Percentiles rank a stretch among this genome's conserved stretches.
phyloP scores from a whole-genome alignment of 2,113 vertebrate species.

The Hystrix cristata region DNA sequence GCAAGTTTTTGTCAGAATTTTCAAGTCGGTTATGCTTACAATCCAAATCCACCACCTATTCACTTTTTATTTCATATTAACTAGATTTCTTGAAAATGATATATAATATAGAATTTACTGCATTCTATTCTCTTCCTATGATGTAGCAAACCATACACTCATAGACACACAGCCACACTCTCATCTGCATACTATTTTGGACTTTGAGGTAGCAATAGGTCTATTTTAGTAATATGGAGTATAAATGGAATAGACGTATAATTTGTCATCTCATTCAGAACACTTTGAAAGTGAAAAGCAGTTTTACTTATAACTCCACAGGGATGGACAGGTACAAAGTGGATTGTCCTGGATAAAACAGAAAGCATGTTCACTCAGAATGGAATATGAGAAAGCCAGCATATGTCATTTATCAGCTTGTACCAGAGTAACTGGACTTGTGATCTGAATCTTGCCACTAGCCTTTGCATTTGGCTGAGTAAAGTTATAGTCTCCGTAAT shows the following conservation, averaged over 20 bases:
- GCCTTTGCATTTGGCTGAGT: neutral
- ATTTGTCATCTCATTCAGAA: neutral
- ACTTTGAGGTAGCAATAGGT: neutral
- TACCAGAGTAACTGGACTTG: neutral
- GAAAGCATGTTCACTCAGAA: neutral
- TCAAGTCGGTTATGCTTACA: neutral
- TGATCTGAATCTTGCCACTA: neutral
- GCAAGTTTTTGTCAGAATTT: constrained; percentile 39
- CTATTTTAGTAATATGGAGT: neutral
- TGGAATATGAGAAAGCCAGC: neutral
- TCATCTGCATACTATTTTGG: neutral
- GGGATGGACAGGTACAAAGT: neutral
- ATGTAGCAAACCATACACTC: neutral
- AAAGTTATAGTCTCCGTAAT: neutral
- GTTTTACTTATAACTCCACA: neutral
- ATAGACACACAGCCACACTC: neutral
- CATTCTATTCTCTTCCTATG: neutral
- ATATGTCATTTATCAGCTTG: neutral
- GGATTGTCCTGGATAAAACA: neutral
- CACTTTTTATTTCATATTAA: constrained; percentile 23
- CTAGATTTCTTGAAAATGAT: constrained; percentile 31
- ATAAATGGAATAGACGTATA: neutral
- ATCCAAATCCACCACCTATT: neutral
- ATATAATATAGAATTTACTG: neutral
- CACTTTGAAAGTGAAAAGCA: neutral